These are phyloP conservation scores for Brachystomella parvula DNA, from an alignment of 1,140 invertebrate genomes.

Conservation along the genomic window DNA sequence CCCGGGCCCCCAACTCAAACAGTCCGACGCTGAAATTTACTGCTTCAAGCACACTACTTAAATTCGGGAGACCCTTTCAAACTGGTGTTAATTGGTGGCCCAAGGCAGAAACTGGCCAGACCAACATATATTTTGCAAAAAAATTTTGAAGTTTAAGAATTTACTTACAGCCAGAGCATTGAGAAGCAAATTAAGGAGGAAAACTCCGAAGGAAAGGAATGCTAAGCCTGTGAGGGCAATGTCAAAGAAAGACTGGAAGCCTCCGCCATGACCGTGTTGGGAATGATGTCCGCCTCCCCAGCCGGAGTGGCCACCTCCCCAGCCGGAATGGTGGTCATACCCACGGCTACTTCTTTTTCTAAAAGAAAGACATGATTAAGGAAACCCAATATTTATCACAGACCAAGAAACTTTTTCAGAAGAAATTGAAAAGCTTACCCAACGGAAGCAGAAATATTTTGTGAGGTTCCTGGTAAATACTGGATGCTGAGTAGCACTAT, in stretches of 20 bases:
- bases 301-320: neutral
- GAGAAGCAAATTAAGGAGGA: constrained; percentile 36
- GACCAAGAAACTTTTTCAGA: too few species aligned
- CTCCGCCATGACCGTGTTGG: constrained; percentile 4
- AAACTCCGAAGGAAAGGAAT: constrained; percentile 37
- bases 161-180: constrained; percentile 34
- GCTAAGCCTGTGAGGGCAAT: constrained; percentile 38
- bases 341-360: neutral
- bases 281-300: neutral
- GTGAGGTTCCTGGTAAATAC: neutral
- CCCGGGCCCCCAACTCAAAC: too few species aligned
- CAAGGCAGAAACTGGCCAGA: too few species aligned
- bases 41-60: too few species aligned
- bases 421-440: constrained; percentile 5
- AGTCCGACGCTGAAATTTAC: too few species aligned
- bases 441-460: neutral
- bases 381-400: neutral
- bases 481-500: neutral
- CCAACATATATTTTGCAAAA: too few species aligned
- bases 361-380: neutral
- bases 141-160: too few species aligned
- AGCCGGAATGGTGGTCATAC: neutral
- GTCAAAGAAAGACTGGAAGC: constrained; percentile 34
- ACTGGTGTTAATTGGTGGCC: too few species aligned
- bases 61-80: too few species aligned